These are phyloP conservation scores for Papilio glaucus DNA, from an alignment of 1,140 invertebrate genomes.

Conservation along the genomic window DNA sequence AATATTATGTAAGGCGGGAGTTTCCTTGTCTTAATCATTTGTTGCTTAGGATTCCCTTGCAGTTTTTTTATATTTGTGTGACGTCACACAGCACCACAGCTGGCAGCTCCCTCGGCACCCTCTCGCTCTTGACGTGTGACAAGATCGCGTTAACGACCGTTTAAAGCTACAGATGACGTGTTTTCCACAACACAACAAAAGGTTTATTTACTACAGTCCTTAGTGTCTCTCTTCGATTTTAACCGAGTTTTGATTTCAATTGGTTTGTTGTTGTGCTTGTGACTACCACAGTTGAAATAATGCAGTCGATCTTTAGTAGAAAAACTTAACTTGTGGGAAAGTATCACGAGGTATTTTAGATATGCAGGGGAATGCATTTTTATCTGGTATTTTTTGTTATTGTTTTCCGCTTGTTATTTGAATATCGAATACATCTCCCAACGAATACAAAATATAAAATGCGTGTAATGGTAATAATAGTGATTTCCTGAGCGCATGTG, in stretches of 20 bases:
- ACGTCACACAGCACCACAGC: neutral
- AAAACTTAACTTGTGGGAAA: no score
- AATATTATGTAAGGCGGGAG: conserved; percentile 17
- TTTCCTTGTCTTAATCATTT: conserved; percentile 37
- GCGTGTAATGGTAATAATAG: conserved; percentile 4
- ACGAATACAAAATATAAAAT: no score
- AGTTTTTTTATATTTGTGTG: conserved; percentile 25
- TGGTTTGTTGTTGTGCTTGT: no score
- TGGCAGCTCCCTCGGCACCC: neutral
- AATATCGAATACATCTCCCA: no score
- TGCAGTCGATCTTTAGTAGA: no score
- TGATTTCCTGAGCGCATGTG: neutral
- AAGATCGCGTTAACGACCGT: neutral
- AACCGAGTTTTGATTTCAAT: no score
- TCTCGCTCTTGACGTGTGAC: neutral
- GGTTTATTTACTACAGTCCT: neutral
- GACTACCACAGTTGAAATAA: no score
- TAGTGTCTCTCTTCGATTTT: conserved; percentile 10
- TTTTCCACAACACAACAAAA: conserved; percentile 20
- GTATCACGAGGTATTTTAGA: no score
- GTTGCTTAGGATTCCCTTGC: conserved; percentile 42
- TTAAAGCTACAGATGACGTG: neutral
- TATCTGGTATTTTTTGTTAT: no score
- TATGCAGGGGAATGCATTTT: no score
- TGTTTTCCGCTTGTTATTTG: no score